Evolutionary conservation across 92 coral and sea anemone species (phyloP).

Genomic region (Epizoanthus ramosus): DNA sequence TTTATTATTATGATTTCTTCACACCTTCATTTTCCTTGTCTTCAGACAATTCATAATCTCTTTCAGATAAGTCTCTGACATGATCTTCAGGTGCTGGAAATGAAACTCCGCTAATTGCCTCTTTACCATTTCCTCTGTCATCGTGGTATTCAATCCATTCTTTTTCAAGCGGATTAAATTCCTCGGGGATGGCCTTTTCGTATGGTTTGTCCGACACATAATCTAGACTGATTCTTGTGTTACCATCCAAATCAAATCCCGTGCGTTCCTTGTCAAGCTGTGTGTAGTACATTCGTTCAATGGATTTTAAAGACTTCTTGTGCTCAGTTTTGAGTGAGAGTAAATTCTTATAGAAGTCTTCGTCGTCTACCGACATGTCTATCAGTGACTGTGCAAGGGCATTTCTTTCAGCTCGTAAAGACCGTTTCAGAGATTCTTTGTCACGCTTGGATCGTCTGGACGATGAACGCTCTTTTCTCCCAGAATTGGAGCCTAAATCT

Average conservation of each 20-base stretch:
- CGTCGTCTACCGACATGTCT: constrained; percentile 80
- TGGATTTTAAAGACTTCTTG: constrained; percentile 81
- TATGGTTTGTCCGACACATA: constrained; percentile 52
- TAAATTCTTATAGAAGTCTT: constrained; percentile 82
- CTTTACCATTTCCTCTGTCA: constrained; percentile 30
- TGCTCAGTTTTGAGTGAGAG: constrained; percentile 85
- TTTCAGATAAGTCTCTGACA: constrained; percentile 80
- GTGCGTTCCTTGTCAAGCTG: constrained; percentile 69
- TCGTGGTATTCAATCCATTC: constrained; percentile 31
- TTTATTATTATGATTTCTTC: not conserved
- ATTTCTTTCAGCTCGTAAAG: constrained; percentile 64
- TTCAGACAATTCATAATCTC: constrained; percentile 52
- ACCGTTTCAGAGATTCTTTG: constrained; percentile 68
- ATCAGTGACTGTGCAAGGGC: constrained; percentile 76
- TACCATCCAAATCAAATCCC: constrained; percentile 74
- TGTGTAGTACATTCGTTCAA: constrained; percentile 84
- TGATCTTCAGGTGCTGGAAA: constrained; percentile 56
- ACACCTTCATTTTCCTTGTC: constrained; percentile 62
- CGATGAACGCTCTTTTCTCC: constrained; percentile 40
- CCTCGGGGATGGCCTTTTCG: constrained; percentile 37
- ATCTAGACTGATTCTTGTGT: constrained; percentile 66
- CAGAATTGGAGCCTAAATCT: constrained; percentile 31
- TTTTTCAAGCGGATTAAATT: constrained; percentile 64
- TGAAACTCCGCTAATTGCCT: constrained; percentile 36
- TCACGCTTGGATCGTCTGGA: constrained; percentile 57